Evolutionary conservation across 2,797 vertebrate genomes (phyloP).

Genomic region (Serranus cabrilla): DNA sequence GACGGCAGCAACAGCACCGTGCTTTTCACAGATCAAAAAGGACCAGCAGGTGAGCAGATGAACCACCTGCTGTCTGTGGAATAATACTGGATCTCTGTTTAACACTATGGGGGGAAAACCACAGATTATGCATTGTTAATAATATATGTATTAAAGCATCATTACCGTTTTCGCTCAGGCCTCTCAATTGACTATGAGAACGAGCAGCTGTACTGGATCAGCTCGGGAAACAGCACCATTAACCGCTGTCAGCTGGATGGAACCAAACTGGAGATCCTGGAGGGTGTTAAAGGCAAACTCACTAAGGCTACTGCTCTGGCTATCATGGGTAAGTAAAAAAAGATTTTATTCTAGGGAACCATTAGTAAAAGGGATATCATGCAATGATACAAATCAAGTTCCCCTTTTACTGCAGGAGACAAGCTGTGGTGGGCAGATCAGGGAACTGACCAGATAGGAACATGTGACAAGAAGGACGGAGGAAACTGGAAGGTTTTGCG

Average conservation of each 20-base stretch:
- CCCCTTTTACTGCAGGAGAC: constrained; percentile 82
- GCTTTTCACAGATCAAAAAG: constrained; percentile 93
- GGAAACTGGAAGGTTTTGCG: constrained; percentile 88
- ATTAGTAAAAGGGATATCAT: neutral
- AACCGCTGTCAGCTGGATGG: constrained; percentile 93
- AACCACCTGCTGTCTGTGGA: neutral
- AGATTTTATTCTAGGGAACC: neutral
- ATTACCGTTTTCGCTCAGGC: constrained; percentile 78
- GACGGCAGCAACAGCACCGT: constrained; percentile 91
- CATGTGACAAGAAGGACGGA: constrained; percentile 93
- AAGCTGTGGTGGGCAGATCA: constrained; percentile 99
- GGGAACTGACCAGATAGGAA: constrained; percentile 94
- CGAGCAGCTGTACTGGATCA: constrained; percentile 96
- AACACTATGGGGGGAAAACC: neutral
- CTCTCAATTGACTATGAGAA: constrained; percentile 94
- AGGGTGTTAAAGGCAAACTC: constrained; percentile 88
- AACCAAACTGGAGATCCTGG: constrained; percentile 88
- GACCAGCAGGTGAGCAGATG: constrained; percentile 91
- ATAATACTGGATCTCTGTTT: constrained; percentile 10
- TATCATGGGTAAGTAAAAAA: constrained; percentile 92
- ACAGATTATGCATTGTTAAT: constrained; percentile 3
- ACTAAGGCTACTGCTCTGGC: constrained; percentile 95
- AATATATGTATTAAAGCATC: neutral
- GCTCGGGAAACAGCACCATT: constrained; percentile 93
- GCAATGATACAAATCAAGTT: neutral